Evolutionary conservation across 2,113 vertebrate species (phyloP), one percentile per base, ranked within the genome.

Genomic region (Blennius ocellaris): DNA sequence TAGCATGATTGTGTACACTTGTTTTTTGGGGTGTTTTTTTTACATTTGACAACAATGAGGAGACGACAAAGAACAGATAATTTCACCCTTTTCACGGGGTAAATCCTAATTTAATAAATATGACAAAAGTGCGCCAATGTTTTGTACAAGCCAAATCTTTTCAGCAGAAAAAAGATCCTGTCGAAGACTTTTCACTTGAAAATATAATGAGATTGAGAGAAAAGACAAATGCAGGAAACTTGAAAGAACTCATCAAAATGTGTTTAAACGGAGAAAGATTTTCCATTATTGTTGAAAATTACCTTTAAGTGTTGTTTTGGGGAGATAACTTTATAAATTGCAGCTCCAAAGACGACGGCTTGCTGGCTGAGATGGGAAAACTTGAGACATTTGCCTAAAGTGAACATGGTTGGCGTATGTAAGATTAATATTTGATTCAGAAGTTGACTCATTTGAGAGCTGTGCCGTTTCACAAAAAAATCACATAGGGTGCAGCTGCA

Each of bases 1-100:
- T 36, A 68, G 62, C 61, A 45, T n/a, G 44, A 81, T 21, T 3
- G 6, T 10, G 38, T 7, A 14, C 14, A 7, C 47, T 51, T 15
- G 47, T 41, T 11, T 14, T 14, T 47, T 50, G 6, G n/a, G n/a
- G n/a, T 61, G 39, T 57, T 47, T 36, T 78, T 56, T 75, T 41
- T 14, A 48, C 64, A 59, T 75, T 76, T 82, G 54, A 75, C 74
- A 69, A 66, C 69, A 73, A 11, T 71, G 39, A 70, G 16, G 11
- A 67, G 5, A 14, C 78, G 49, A 73, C 52, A 70, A 78, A 76
- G 69, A 37, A 50, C 21, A 70, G 41, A 43, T 69, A 4, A 70
- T 65, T 74, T 78, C 62, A 57, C 36, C 40, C 37, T 67, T 77
- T 69, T 37, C 61, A 54, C 73, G 75, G 10, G 8, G 11, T 39